These are phyloP conservation scores for Parascotia fuliginaria DNA, from an alignment of 2,888 invertebrate species.

Conservation along the genomic window DNA sequence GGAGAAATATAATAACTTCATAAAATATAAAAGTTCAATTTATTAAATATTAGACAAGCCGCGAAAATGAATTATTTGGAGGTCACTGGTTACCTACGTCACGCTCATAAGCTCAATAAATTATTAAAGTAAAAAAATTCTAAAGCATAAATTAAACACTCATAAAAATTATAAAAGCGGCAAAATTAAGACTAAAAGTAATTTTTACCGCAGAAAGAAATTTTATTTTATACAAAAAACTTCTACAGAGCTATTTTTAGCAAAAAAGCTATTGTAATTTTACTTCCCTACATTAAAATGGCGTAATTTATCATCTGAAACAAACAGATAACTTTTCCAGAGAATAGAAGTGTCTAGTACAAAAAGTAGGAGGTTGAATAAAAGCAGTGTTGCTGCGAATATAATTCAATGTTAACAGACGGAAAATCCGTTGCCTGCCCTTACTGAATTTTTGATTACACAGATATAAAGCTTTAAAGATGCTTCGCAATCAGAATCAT, in stretches of 20 bases:
- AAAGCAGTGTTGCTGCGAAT: slow-evolving; percentile 37
- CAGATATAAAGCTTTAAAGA: slow-evolving; percentile 22
- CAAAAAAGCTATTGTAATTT: not conserved
- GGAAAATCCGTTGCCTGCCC: slow-evolving; percentile 47
- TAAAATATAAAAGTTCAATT: too few relatives aligned
- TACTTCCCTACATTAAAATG: not conserved
- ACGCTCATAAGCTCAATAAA: too few relatives aligned
- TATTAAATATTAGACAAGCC: too few relatives aligned
- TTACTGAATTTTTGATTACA: slow-evolving; percentile 42
- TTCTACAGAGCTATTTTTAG: not conserved
- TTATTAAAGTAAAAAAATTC: too few relatives aligned
- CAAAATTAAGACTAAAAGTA: too few relatives aligned
- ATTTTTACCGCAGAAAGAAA: too few relatives aligned
- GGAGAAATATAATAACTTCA: too few relatives aligned
- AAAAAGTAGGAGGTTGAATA: slow-evolving; percentile 36
- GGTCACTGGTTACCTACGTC: too few relatives aligned
- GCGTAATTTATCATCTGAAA: slow-evolving; percentile 11
- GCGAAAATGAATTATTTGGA: too few relatives aligned
- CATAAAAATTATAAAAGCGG: too few relatives aligned
- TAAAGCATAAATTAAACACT: too few relatives aligned
- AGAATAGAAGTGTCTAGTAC: slow-evolving; percentile 16
- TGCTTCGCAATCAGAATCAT: not conserved
- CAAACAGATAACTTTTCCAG: slow-evolving; percentile 19
- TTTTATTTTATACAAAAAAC: too few relatives aligned
- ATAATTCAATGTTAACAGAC: slow-evolving; percentile 62